Conservation (phyloP, 2,113 vertebrate species). For the Melanerpes formicivorus region DNA sequence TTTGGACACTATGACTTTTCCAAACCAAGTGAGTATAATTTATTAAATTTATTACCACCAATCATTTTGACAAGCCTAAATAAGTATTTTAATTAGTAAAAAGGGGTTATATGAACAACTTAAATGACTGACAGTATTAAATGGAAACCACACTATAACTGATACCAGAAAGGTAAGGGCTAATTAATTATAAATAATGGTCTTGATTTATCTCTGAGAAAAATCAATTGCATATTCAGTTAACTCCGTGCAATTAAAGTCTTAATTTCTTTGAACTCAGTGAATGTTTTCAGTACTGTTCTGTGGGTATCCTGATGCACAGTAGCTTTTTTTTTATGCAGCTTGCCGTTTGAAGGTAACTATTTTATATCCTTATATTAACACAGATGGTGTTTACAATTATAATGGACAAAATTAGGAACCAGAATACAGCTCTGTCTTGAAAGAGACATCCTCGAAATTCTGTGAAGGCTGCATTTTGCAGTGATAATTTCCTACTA, state of each 20-base stretch:
- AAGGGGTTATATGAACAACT: not conserved
- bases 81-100: constrained; percentile 22
- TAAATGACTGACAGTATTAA: not conserved
- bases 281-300: not conserved
- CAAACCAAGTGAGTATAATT: not conserved
- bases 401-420: not conserved
- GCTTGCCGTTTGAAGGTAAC: not conserved
- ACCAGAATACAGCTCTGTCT: not conserved
- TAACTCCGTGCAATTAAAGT: constrained; percentile 12
- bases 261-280: constrained; percentile 47
- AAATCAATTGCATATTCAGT: constrained; percentile 27
- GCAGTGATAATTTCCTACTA: not conserved
- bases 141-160: not conserved
- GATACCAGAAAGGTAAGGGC: constrained; percentile 6
- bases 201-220: constrained; percentile 19
- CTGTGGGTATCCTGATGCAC: not conserved
- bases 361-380: not conserved
- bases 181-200: constrained; percentile 30
- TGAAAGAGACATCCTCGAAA: constrained; percentile 1
- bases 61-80: constrained; percentile 32
- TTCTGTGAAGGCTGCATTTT: not conserved
- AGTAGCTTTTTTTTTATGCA: not conserved
- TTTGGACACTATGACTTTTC: not conserved
- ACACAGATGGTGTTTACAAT: constrained; percentile 51
- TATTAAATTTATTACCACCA: constrained; percentile 7